Evolutionary conservation across 2,797 vertebrate species (phyloP).

Genomic region (Girardinus metallicus): DNA sequence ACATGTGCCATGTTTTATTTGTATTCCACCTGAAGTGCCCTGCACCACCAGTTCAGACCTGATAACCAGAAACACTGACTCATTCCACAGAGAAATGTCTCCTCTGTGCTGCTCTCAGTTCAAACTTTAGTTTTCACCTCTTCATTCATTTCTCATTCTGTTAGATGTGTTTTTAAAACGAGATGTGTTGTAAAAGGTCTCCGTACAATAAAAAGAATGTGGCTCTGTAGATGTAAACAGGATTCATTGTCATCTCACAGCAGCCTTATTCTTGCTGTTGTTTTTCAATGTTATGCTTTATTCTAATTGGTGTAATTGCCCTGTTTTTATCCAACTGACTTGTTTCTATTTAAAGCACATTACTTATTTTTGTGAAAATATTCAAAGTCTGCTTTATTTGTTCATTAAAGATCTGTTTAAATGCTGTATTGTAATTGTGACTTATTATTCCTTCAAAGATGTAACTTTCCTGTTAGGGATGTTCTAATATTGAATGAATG

Average conservation of each 20-base stretch:
- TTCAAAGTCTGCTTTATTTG: background rate
- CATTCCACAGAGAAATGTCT: background rate
- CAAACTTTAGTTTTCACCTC: background rate
- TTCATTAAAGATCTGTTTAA: constrained; percentile 4
- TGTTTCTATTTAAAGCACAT: constrained; percentile 1
- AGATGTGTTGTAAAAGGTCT: background rate
- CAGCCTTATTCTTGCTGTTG: background rate
- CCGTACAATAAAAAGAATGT: background rate
- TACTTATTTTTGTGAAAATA: background rate
- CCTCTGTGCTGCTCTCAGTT: background rate
- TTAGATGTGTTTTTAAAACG: background rate
- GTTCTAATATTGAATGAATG: background rate
- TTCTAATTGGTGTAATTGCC: background rate
- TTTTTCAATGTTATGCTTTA: background rate
- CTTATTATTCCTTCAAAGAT: background rate
- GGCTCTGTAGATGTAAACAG: background rate
- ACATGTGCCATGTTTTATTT: background rate
- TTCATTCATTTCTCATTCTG: background rate
- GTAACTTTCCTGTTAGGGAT: background rate
- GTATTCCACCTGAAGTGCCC: background rate
- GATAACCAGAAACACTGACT: background rate
- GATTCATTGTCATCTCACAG: background rate
- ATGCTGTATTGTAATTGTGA: background rate
- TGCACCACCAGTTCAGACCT: background rate
- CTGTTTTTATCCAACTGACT: background rate